Base-by-base conservation (phyloP, 2,888 invertebrate species). In the Erynnis tages region DNA sequence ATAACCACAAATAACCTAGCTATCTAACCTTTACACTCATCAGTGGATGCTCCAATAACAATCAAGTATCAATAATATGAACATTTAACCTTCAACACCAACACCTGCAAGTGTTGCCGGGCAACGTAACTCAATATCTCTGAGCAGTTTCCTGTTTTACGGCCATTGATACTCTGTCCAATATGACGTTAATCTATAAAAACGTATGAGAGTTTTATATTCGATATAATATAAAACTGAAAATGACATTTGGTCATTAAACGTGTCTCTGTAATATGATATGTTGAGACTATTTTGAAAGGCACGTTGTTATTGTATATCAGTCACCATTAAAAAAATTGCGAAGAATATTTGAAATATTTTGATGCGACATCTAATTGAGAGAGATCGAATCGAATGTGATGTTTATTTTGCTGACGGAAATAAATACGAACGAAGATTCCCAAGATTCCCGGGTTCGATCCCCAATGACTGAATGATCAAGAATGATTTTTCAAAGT, bases 91-190 rank as follows among this genome's bases (percentile, higher is more conserved):
- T 48, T 48, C 30, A 44, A 21, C 5, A 29, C 30, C 30, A 17
- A 40, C 48, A 48, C 48, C 48, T 48, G 48, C 40, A 30, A 7
- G 21, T 29, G 29, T 47, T 38, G 7, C 10, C 38, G 30, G 16
- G 38, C 13, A 23, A 11, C 23, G 38, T 48, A 48, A 48, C 23
- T 16, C 40, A 23, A 40, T 40, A 49, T 14, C 16, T 23, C 14
- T 25, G 30, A 41, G 23, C 40, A 25, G 4, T 41, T 49, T 41
- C 48, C 40, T 49, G 48, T 49, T 41, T 46, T 40, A 47, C 19
- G 38, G 32, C 17, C 40, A 48, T 23, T n/a, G 47, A 47, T 40
- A 30, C 48, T 14, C 32, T 34, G 32, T 16, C 40, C 1, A 32
- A 32, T 41, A 41, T 41, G 16, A 49, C 40, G 17, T 7, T 2